Evolutionary conservation across 2,113 vertebrate species (phyloP).

Genomic region (Tupaia chinensis): DNA sequence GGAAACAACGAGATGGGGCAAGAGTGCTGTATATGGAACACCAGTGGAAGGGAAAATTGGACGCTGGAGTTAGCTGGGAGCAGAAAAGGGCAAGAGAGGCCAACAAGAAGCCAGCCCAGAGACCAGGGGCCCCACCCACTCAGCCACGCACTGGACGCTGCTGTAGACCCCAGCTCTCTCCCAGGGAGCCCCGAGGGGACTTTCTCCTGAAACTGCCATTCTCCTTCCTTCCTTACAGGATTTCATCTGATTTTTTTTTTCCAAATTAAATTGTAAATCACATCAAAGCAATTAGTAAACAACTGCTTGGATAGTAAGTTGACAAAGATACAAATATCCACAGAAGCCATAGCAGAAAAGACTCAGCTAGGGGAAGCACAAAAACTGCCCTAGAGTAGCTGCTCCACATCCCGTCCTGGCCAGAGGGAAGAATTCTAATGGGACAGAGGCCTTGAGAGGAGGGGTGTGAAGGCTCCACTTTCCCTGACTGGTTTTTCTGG

Average conservation of each 20-base stretch:
- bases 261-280: neutral
- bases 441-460: neutral
- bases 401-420: neutral
- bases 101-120: neutral
- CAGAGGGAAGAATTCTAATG: neutral
- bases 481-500: accelerated
- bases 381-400: neutral
- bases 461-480: neutral
- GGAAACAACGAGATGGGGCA: constrained; percentile 32
- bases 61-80: neutral
- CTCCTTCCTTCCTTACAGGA: neutral
- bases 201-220: neutral
- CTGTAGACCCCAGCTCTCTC: neutral
- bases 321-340: neutral
- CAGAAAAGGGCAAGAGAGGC: accelerated
- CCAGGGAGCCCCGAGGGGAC: neutral
- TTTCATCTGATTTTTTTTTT: neutral
- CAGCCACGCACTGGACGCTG: accelerated
- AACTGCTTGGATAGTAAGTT: too few relatives aligned
- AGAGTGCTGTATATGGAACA: neutral
- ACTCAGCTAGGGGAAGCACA: accelerated
- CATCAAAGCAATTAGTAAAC: neutral
- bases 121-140: accelerated
- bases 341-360: neutral
- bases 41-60: neutral